Evolutionary conservation across 2,797 vertebrate species (phyloP).

Genomic region (Sebastes miniatus): DNA sequence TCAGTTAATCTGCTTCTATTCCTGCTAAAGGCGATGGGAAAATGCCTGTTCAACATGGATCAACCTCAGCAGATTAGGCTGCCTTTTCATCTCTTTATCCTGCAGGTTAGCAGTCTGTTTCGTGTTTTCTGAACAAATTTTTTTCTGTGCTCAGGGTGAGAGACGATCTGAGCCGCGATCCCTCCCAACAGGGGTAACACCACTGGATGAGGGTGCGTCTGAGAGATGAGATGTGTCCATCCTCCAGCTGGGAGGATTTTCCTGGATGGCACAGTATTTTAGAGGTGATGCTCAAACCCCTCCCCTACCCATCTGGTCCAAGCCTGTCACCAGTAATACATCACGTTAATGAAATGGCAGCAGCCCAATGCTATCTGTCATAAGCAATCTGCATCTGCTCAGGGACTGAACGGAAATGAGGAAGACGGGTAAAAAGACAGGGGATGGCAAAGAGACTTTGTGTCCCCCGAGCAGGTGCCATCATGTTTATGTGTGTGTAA

Average conservation of each 20-base stretch:
- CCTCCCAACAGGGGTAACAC: not conserved
- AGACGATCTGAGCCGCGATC: slow-evolving; percentile 7
- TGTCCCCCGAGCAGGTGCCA: slow-evolving; percentile 17
- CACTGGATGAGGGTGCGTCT: not conserved
- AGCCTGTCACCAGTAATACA: slow-evolving; percentile 55
- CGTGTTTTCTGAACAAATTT: not conserved
- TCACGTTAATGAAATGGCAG: slow-evolving; percentile 74
- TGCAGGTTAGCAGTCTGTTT: not conserved
- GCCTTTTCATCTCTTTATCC: slow-evolving; percentile 13
- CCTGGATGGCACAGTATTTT: slow-evolving; percentile 20
- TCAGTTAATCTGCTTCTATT: slow-evolving; percentile 1
- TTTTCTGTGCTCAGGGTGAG: not conserved
- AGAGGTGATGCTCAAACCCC: slow-evolving; percentile 30
- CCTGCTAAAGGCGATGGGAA: not conserved
- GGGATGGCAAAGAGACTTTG: slow-evolving; percentile 24
- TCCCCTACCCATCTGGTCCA: slow-evolving; percentile 25
- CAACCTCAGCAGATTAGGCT: not conserved
- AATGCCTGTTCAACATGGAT: not conserved
- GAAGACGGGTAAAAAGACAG: slow-evolving; percentile 30
- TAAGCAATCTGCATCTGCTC: slow-evolving; percentile 67
- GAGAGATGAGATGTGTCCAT: slow-evolving; percentile 19
- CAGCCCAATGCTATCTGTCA: slow-evolving; percentile 58
- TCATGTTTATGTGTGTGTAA: slow-evolving; percentile 6
- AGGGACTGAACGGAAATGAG: slow-evolving; percentile 44
- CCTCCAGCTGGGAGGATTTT: slow-evolving; percentile 12